phyloP scores from a whole-genome alignment of 2,113 vertebrate species.

The Promerops cafer region DNA sequence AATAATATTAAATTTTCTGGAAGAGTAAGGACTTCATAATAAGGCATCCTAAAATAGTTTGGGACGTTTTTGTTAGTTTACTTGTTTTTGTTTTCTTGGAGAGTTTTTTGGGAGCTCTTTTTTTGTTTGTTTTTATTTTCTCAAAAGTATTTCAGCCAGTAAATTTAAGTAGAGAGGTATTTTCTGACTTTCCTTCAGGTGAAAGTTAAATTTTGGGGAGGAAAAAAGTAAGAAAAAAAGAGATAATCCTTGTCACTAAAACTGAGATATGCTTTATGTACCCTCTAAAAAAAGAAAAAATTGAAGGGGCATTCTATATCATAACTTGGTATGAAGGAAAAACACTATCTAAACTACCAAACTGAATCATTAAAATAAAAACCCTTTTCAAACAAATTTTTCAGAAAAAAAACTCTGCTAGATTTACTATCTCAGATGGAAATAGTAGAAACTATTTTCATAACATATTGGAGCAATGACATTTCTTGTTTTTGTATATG shows the following conservation, averaged over 20 bases:
- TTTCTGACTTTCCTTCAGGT: background rate
- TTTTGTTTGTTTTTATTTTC: background rate
- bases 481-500: background rate
- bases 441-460: background rate
- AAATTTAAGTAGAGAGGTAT: background rate
- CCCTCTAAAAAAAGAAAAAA: no score
- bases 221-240: no score
- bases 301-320: background rate
- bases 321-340: background rate
- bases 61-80: accelerated
- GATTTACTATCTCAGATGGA: background rate
- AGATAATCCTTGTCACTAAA: no score
- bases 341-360: background rate
- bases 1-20: background rate
- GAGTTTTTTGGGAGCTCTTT: accelerated
- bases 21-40: background rate
- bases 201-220: background rate
- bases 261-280: no score
- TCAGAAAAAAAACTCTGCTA: accelerated
- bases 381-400: background rate
- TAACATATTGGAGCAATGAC: background rate
- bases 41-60: background rate
- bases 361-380: background rate
- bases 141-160: background rate
- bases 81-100: accelerated